phyloP scores from a whole-genome alignment of 2,797 vertebrate genomes.

The Neopelma chrysocephalum region DNA sequence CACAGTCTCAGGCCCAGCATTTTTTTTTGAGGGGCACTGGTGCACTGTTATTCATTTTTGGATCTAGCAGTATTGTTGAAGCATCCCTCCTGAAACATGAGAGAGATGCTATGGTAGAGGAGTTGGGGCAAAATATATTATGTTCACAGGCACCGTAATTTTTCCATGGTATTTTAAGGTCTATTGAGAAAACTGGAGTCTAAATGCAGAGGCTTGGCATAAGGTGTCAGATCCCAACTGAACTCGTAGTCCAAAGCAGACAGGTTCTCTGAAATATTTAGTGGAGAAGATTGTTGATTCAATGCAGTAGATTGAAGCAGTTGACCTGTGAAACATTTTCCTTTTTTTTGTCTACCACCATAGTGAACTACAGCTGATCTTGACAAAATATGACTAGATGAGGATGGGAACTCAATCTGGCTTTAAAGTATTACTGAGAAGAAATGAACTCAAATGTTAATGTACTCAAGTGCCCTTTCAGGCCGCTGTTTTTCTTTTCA shows the following conservation, averaged over 20 bases:
- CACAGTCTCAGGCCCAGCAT: neutral
- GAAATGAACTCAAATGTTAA: neutral
- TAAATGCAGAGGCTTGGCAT: neutral
- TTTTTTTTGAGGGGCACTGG: neutral
- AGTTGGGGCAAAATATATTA: neutral
- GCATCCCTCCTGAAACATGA: neutral
- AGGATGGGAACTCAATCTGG: neutral
- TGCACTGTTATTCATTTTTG: neutral
- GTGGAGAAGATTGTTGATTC: neutral
- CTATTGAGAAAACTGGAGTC: neutral
- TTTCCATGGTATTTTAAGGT: neutral
- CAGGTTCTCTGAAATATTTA: neutral
- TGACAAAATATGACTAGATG: neutral
- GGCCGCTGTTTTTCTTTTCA: neutral
- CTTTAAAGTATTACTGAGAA: neutral
- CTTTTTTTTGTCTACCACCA: neutral
- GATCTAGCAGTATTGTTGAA: rapidly evolving
- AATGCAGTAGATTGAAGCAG: neutral
- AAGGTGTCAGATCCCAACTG: neutral
- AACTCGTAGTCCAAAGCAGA: neutral
- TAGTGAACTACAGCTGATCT: neutral
- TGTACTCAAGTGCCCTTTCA: neutral
- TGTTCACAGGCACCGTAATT: neutral
- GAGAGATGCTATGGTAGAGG: neutral
- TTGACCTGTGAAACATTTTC: neutral